phyloP scores from a whole-genome alignment of 23 tunicate genomes.

The Trididemnum nubilum region DNA sequence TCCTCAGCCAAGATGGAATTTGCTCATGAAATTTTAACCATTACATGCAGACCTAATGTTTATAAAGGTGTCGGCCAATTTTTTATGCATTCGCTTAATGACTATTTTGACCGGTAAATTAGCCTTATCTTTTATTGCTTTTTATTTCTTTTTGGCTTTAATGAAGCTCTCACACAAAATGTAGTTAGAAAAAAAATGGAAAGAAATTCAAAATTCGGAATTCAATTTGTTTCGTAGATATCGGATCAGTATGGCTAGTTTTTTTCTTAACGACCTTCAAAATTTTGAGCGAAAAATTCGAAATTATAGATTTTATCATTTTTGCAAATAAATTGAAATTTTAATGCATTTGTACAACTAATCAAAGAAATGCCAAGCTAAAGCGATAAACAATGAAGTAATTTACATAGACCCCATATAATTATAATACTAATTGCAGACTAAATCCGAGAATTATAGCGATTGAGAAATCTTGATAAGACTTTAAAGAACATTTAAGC shows the following conservation, averaged over 20 bases:
- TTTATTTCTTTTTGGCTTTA: not conserved
- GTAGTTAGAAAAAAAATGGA: not conserved
- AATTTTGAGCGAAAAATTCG: not conserved
- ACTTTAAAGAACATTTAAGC: too few relatives aligned
- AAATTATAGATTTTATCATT: not conserved
- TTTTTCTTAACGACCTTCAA: not conserved
- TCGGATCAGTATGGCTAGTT: not conserved
- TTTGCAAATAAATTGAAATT: not conserved
- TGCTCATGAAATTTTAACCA: constrained; percentile 2
- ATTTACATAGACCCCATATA: not conserved
- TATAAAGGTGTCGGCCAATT: not conserved
- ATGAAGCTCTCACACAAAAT: not conserved
- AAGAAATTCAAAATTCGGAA: not conserved
- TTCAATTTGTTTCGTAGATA: too few relatives aligned
- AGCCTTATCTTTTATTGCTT: constrained; percentile 11
- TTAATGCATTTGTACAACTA: not conserved
- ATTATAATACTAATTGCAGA: not conserved
- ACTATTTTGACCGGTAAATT: not conserved
- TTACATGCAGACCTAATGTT: not conserved
- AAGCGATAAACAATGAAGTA: not conserved
- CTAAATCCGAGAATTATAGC: too few relatives aligned
- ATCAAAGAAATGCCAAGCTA: too few relatives aligned
- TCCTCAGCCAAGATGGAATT: too few relatives aligned
- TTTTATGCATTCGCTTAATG: not conserved
- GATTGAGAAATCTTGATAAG: too few relatives aligned